Evolutionary conservation across 2,888 invertebrate genomes (phyloP).

Genomic region (Amphimallon solstitiale): DNA sequence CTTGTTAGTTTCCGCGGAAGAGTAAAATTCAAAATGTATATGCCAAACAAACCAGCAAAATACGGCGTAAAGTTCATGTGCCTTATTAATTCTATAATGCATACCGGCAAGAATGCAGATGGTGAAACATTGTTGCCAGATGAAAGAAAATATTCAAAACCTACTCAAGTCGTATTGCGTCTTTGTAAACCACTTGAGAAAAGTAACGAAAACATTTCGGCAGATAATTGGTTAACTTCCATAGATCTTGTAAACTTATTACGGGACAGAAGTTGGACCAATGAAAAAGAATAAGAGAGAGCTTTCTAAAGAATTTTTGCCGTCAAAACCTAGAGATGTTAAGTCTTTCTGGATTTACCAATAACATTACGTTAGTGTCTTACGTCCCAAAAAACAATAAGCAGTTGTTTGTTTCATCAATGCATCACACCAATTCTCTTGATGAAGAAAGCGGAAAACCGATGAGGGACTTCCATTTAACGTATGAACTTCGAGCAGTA

Average conservation of each 20-base stretch:
- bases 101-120: slow-evolving; percentile 18
- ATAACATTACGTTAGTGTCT: slow-evolving; percentile 40
- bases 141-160: slow-evolving; percentile 6
- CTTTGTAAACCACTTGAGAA: not conserved
- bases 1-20: not conserved
- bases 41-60: slow-evolving; percentile 17
- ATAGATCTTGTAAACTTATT: slow-evolving; percentile 41
- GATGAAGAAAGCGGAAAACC: too few species aligned
- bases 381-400: too few species aligned
- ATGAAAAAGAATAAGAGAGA: slow-evolving; percentile 50
- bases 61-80: slow-evolving; percentile 27
- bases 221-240: slow-evolving; percentile 46
- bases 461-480: too few species aligned
- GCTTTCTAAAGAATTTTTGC: slow-evolving; percentile 49
- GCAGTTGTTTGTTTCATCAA: too few species aligned
- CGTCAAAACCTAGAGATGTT: slow-evolving; percentile 40
- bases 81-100: slow-evolving; percentile 1
- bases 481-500: too few species aligned
- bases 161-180: slow-evolving; percentile 6
- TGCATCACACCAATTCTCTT: too few species aligned
- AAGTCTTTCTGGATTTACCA: slow-evolving; percentile 47
- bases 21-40: slow-evolving; percentile 14
- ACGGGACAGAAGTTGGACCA: slow-evolving; percentile 46
- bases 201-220: slow-evolving; percentile 38
- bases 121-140: not conserved